phyloP scores from a whole-genome alignment of 2,888 invertebrate species.

The Abrostola triplasia region DNA sequence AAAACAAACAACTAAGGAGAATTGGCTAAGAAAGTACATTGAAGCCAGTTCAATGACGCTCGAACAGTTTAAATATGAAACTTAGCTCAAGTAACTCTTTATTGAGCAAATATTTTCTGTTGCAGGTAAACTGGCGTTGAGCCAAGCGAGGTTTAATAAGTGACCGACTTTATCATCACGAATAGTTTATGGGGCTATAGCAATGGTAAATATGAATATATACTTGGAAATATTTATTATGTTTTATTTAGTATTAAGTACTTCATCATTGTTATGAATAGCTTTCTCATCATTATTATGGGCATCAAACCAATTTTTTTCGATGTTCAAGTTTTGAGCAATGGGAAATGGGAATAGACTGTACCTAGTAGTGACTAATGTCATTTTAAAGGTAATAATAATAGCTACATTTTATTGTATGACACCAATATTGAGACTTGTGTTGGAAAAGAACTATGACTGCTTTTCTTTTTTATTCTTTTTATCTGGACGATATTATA shows the following conservation, averaged over 20 bases:
- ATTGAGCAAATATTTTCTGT: constrained; percentile 58
- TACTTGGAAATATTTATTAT: constrained; percentile 3
- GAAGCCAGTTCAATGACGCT: constrained; percentile 30
- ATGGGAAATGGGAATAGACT: too few species aligned
- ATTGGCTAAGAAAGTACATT: constrained; percentile 26
- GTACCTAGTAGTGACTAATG: too few species aligned
- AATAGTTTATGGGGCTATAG: constrained; percentile 11
- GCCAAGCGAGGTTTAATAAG: constrained; percentile 61
- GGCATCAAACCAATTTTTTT: too few species aligned
- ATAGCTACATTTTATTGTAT: too few species aligned
- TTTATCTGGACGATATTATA: too few species aligned
- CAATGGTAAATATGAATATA: constrained; percentile 7
- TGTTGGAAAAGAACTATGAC: too few species aligned
- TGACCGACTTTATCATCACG: constrained; percentile 63
- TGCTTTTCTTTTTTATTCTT: too few species aligned
- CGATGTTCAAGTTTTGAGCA: too few species aligned
- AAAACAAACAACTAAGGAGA: constrained; percentile 14
- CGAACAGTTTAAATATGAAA: constrained; percentile 50
- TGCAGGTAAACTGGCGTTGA: constrained; percentile 53
- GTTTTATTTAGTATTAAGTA: background rate
- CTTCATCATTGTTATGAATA: too few species aligned
- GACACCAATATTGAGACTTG: too few species aligned
- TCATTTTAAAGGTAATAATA: too few species aligned
- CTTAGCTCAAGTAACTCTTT: constrained; percentile 40
- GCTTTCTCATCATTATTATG: too few species aligned